These are phyloP conservation scores for Ectemnius cavifrons DNA, from an alignment of 2,888 invertebrate species.

Conservation along the genomic window DNA sequence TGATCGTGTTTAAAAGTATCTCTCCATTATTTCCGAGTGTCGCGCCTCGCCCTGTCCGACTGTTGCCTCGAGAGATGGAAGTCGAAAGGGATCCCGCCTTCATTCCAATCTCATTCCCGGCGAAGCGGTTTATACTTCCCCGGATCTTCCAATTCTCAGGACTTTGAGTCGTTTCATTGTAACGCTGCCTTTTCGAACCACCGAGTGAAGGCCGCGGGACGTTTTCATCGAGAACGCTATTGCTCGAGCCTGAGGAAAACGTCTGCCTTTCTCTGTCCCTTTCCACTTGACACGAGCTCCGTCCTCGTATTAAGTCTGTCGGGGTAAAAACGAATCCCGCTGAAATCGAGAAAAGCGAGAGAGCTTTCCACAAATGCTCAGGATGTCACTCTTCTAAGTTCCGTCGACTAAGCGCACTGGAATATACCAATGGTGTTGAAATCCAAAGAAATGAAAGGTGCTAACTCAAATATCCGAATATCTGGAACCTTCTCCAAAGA, in stretches of 20 bases:
- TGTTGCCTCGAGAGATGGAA: constrained; percentile 13
- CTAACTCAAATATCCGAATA: too few relatives aligned
- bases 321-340: constrained; percentile 1
- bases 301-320: constrained; percentile 11
- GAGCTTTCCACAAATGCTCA: neutral
- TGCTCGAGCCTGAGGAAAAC: constrained; percentile 18
- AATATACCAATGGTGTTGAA: too few relatives aligned
- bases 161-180: constrained; percentile 1
- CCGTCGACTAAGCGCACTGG: too few relatives aligned
- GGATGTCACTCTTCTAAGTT: neutral
- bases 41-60: neutral
- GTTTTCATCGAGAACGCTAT: constrained; percentile 16
- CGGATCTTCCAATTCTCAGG: constrained; percentile 28
- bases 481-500: too few relatives aligned
- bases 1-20: neutral
- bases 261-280: neutral
- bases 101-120: constrained; percentile 9
- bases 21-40: neutral
- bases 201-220: constrained; percentile 1
- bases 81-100: constrained; percentile 6
- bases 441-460: constrained; percentile 15
- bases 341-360: constrained; percentile 14
- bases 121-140: constrained; percentile 18
- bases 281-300: too few relatives aligned
- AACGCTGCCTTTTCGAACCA: constrained; percentile 5